A percentile compares a stretch with the other conserved stretches of the same genome.
These are phyloP conservation scores for Thereva unica DNA, from an alignment of 2,888 invertebrate species.

Conservation along the genomic window DNA sequence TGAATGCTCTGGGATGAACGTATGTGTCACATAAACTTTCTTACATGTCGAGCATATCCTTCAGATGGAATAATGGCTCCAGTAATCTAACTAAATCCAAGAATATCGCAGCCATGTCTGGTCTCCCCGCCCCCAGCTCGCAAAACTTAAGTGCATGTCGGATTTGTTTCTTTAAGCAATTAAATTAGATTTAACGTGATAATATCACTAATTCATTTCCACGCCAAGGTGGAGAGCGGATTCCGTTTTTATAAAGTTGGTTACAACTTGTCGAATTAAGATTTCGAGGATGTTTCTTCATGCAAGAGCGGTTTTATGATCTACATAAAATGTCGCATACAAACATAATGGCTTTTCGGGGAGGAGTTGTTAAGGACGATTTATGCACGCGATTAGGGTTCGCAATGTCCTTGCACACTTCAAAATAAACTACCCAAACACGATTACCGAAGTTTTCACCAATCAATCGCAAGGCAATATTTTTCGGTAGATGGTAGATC, in stretches of 20 bases:
- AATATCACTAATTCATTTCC: conserved; percentile 15
- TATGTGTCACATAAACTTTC: conserved; percentile 41
- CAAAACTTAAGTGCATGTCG: conserved; percentile 23
- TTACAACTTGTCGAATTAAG: too few relatives aligned
- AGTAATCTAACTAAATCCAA: conserved; percentile 26
- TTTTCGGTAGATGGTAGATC: too few relatives aligned
- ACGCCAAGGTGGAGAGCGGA: conserved; percentile 18
- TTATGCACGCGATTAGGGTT: too few relatives aligned
- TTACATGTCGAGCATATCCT: conserved; percentile 28
- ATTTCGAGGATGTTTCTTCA: too few relatives aligned
- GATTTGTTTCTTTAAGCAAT: conserved; percentile 22
- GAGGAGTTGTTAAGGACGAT: too few relatives aligned
- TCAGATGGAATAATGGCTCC: conserved; percentile 28
- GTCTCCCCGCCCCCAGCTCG: background rate
- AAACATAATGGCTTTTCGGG: too few relatives aligned
- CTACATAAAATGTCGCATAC: too few relatives aligned
- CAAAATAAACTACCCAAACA: too few relatives aligned
- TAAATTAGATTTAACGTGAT: conserved; percentile 33
- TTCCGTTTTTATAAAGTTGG: background rate
- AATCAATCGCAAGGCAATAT: too few relatives aligned
- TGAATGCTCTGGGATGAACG: conserved; percentile 40
- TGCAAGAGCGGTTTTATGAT: too few relatives aligned
- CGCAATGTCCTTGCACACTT: too few relatives aligned
- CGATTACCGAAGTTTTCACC: too few relatives aligned
- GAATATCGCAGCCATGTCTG: conserved; percentile 26